Conservation (phyloP, 2,797 vertebrate species). For the Manis pentadactyla region DNA sequence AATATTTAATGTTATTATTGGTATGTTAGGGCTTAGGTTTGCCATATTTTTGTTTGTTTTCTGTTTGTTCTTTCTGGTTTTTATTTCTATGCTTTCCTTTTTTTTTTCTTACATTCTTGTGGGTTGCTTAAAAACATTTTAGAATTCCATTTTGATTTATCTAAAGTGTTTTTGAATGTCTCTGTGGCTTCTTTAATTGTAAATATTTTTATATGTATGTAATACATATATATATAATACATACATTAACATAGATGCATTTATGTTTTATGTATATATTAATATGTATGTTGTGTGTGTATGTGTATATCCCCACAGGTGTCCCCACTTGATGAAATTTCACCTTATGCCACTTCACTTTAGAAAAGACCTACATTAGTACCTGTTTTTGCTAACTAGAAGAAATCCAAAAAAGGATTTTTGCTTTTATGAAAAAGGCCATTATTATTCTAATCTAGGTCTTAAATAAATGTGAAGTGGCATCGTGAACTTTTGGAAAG, state of each 20-base stretch:
- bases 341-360: no score
- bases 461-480: background rate
- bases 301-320: background rate
- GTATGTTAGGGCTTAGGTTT: background rate
- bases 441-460: background rate
- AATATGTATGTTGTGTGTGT: background rate
- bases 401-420: no score
- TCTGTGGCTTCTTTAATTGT: background rate
- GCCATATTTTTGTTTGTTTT: background rate
- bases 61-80: background rate
- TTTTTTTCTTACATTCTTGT: background rate
- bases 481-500: background rate
- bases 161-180: background rate
- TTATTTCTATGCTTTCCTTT: background rate
- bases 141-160: background rate
- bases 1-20: background rate
- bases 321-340: no score
- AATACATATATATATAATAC: background rate
- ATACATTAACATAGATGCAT: background rate
- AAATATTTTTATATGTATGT: background rate
- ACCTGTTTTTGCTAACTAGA: no score
- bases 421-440: no score
- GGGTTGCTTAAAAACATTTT: background rate
- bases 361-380: background rate
- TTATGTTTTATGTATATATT: background rate